Conservation (phyloP, 1,140 invertebrate species). For the Drosophila takahashii region DNA sequence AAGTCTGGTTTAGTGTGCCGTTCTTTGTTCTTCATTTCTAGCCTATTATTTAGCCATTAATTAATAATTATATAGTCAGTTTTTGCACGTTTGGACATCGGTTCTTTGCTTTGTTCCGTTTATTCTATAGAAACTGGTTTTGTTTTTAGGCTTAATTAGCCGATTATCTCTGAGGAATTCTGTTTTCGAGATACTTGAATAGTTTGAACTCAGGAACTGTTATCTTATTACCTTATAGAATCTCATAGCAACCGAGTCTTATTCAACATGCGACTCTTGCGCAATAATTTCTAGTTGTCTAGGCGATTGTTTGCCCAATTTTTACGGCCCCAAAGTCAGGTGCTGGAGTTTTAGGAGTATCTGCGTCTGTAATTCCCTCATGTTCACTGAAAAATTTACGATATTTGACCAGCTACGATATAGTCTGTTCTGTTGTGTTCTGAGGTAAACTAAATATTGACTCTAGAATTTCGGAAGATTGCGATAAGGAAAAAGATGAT, state of each 20-base stretch:
- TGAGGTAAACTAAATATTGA: constrained; percentile 34
- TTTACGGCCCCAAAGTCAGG: constrained; percentile 34
- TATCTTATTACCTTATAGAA: not conserved
- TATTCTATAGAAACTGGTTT: not conserved
- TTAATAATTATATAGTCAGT: constrained; percentile 1
- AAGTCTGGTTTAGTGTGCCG: constrained; percentile 10
- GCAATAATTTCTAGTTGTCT: constrained; percentile 10
- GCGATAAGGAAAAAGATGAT: constrained; percentile 35
- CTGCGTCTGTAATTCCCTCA: constrained; percentile 21
- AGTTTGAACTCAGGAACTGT: not conserved
- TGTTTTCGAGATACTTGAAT: not conserved
- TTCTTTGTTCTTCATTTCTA: constrained; percentile 2
- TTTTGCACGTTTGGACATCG: not conserved
- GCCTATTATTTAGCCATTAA: constrained; percentile 14
- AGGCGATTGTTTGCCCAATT: constrained; percentile 15
- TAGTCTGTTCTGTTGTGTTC: constrained; percentile 4
- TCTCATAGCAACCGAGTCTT: constrained; percentile 8
- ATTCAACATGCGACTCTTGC: constrained; percentile 2
- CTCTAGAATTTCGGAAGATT: constrained; percentile 35
- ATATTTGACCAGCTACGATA: constrained; percentile 42
- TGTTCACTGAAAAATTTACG: constrained; percentile 46
- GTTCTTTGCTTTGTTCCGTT: not conserved
- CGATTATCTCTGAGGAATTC: constrained; percentile 1
- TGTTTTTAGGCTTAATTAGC: constrained; percentile 2
- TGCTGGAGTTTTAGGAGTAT: constrained; percentile 19